Conservation (phyloP, 1,140 invertebrate genomes). For the Anagrus nilaparvatae region DNA sequence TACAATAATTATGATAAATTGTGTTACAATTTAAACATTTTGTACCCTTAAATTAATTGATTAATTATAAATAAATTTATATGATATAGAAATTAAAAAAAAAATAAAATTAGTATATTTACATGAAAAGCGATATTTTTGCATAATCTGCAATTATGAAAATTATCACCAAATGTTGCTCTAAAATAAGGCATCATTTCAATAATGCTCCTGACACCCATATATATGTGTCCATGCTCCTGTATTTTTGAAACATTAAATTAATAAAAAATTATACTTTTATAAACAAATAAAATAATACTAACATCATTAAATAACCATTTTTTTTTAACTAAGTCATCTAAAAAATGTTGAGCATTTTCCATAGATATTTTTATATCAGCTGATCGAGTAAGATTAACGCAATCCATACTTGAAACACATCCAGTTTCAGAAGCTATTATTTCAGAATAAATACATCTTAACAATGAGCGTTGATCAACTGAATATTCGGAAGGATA, state of each 20-base stretch:
- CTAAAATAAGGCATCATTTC: slow-evolving; percentile 32
- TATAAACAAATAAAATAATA: background rate
- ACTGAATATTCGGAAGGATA: slow-evolving; percentile 21
- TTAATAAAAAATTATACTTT: background rate
- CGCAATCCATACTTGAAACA: slow-evolving; percentile 24
- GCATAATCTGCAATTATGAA: slow-evolving; percentile 28
- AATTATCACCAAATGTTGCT: slow-evolving; percentile 21
- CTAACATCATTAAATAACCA: slow-evolving; percentile 20
- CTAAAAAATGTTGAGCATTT: slow-evolving; percentile 25
- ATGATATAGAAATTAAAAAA: slow-evolving; percentile 2
- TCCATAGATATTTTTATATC: slow-evolving; percentile 20
- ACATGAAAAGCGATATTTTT: slow-evolving; percentile 32
- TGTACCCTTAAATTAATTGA: slow-evolving; percentile 21
- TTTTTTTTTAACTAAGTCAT: slow-evolving; percentile 20
- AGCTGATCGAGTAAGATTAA: slow-evolving; percentile 25
- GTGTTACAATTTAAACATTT: slow-evolving; percentile 23
- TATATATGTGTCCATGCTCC: slow-evolving; percentile 25
- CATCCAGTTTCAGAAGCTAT: slow-evolving; percentile 20
- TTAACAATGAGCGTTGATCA: slow-evolving; percentile 22
- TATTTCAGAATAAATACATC: slow-evolving; percentile 26
- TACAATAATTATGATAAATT: slow-evolving; percentile 22
- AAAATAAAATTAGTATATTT: slow-evolving; percentile 13
- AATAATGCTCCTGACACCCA: slow-evolving; percentile 31
- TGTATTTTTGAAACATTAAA: slow-evolving; percentile 3
- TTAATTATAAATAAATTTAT: slow-evolving; percentile 1